Conservation (phyloP, 2,113 vertebrate genomes). For the Sceloporus tristichus region DNA sequence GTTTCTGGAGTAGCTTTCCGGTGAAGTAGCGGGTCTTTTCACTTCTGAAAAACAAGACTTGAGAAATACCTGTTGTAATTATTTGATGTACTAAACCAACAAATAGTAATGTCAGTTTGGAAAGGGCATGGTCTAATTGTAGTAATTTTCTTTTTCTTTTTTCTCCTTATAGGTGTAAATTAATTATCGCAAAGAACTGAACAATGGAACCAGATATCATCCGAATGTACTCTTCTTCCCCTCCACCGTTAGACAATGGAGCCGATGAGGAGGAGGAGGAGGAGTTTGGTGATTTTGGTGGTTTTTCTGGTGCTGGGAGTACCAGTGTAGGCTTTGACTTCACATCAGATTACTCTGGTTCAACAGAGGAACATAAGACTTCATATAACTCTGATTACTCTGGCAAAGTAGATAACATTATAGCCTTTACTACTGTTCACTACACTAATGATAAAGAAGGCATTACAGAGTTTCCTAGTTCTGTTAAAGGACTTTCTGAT, state of each 20-base stretch:
- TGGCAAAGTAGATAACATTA: constrained; percentile 78
- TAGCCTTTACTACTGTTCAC: constrained; percentile 79
- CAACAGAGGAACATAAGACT: constrained; percentile 79
- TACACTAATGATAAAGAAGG: constrained; percentile 75
- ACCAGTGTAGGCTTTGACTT: constrained; percentile 83
- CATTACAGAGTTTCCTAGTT: constrained; percentile 73
- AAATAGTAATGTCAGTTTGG: too few relatives aligned
- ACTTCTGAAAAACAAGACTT: background rate
- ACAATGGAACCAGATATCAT: constrained; percentile 93
- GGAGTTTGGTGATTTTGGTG: constrained; percentile 91
- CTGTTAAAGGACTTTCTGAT: constrained; percentile 76
- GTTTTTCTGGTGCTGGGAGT: constrained; percentile 83
- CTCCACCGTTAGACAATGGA: constrained; percentile 86
- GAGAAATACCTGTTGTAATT: background rate
- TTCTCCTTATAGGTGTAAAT: constrained; percentile 75
- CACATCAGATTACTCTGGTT: constrained; percentile 71
- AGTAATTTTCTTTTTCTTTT: background rate
- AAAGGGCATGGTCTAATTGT: background rate
- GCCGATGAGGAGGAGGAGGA: constrained; percentile 90
- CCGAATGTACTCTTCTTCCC: constrained; percentile 89
- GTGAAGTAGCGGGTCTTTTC: background rate
- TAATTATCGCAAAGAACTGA: constrained; percentile 72
- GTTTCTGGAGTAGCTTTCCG: background rate
- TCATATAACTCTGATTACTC: constrained; percentile 83
- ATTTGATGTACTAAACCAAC: too few relatives aligned